Base-by-base conservation (phyloP, 2,113 vertebrate species). In the Coryphaenoides rupestris region DNA sequence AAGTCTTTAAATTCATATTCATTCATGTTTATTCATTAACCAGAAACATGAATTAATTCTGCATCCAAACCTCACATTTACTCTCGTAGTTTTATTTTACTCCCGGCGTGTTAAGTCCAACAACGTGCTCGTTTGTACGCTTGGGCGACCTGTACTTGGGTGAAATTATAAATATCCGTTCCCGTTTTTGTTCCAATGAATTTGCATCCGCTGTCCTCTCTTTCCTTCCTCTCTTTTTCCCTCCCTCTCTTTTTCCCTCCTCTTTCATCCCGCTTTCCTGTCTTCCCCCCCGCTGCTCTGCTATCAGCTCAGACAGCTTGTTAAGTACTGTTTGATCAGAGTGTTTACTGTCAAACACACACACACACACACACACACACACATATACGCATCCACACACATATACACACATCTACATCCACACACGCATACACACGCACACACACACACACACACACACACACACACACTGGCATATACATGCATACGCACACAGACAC, bases 241-340 rank as follows among this genome's bases (percentile, higher is more conserved):
- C 52, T 47, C 59, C 76, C 28, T 33, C 78, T 73, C 75, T 84
- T 47, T 57, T n/a, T 24, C 14, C 60, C 52, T 47, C 59, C 76
- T 75, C 81, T 77, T 70, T 84, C 70, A 70, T 73, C 76, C 77
- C 74, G 68, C 71, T 64, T 69, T 78, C 78, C 80, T 68, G 72
- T 53, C 58, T 66, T 72, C 58, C 77, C 80, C n/a, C 76, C 68
- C 65, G 72, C 26, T 68, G 63, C 21, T 56, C 75, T 83, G 86
- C 89, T 91, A 92, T 91, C 89, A 88, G 88, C 75, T 84, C 77
- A 76, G 84, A 85, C 89, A 92, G 89, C 87, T 81, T 91, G 88
- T 88, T 86, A 89, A 81, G 85, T 82, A 81, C 83, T 91, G 90
- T 92, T 91, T 91, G 85, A 89, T 90, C 90, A 89, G 83, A 87